Conservation (phyloP, 2,888 invertebrate species). For the Oscheius myriophilus region DNA sequence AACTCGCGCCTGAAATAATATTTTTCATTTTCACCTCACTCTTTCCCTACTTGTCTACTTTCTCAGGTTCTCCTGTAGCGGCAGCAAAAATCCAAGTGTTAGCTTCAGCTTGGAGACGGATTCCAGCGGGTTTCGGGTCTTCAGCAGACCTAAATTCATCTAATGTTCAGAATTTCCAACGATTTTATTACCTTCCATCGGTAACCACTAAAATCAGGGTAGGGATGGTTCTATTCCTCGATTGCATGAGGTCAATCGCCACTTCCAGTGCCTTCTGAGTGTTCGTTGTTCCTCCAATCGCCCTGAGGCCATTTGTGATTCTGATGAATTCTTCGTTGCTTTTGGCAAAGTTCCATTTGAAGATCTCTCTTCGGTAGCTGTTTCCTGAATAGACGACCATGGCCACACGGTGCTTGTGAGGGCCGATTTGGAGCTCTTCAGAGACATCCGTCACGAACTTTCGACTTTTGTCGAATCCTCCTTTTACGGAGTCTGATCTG, state of each 20-base stretch:
- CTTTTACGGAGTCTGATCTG: conserved; percentile 56
- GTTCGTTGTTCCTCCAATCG: conserved; percentile 67
- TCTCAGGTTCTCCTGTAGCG: conserved; percentile 64
- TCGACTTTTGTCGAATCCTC: conserved; percentile 66
- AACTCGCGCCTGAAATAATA: conserved; percentile 60
- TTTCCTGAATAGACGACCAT: conserved; percentile 67
- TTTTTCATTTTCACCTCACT: not conserved
- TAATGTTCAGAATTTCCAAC: not conserved
- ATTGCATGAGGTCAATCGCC: conserved; percentile 61
- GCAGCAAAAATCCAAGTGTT: conserved; percentile 67
- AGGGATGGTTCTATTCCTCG: conserved; percentile 61
- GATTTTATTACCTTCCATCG: conserved; percentile 56
- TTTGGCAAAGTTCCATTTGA: conserved; percentile 67
- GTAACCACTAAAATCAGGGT: conserved; percentile 68
- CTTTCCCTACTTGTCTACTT: conserved; percentile 47
- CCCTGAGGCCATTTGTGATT: conserved; percentile 54
- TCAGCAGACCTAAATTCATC: conserved; percentile 50
- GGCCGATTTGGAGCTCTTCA: conserved; percentile 67
- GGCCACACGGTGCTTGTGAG: conserved; percentile 63
- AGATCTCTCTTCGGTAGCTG: conserved; percentile 60
- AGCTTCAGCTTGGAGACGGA: conserved; percentile 45
- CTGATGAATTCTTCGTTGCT: conserved; percentile 63
- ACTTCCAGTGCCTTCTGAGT: conserved; percentile 64
- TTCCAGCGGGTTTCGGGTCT: conserved; percentile 49
- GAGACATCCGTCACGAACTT: conserved; percentile 68